phyloP scores from a whole-genome alignment of 2,888 invertebrate species.

The Agriopis aurantiaria region DNA sequence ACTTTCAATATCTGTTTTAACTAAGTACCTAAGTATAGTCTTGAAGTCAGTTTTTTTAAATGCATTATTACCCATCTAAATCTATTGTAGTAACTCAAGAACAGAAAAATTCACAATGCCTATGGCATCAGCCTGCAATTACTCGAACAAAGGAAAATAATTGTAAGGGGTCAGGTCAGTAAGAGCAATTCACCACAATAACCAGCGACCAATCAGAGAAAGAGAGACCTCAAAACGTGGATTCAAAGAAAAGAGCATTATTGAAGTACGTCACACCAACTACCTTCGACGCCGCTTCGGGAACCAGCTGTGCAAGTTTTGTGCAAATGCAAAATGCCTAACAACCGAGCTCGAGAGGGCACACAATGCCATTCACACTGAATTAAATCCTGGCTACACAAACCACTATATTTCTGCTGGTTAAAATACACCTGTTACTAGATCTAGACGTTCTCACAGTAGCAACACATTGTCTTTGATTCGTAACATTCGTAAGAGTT shows the following conservation, averaged over 20 bases:
- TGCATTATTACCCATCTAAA: neutral
- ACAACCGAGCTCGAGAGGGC: constrained; percentile 47
- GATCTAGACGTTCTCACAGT: constrained; percentile 44
- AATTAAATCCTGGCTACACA: constrained; percentile 49
- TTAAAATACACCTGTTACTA: constrained; percentile 39
- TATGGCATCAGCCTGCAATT: constrained; percentile 15
- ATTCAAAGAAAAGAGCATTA: constrained; percentile 34
- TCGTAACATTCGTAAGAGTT: constrained; percentile 33
- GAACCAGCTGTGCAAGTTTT: constrained; percentile 69
- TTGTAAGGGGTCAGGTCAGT: constrained; percentile 35
- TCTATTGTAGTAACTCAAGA: neutral
- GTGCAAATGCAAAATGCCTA: constrained; percentile 66
- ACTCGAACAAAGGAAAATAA: constrained; percentile 42
- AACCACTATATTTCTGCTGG: constrained; percentile 41
- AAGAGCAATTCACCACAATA: constrained; percentile 32
- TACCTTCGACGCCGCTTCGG: constrained; percentile 52
- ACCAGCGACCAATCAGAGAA: constrained; percentile 35
- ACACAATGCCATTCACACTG: constrained; percentile 58
- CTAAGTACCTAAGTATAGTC: too few relatives aligned
- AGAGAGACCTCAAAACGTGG: constrained; percentile 20
- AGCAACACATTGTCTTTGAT: constrained; percentile 54
- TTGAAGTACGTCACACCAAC: constrained; percentile 42
- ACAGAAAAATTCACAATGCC: constrained; percentile 1
- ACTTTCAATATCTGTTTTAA: too few relatives aligned
- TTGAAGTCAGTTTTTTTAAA: neutral